Base-by-base conservation (phyloP, 2,797 vertebrate species). In the Xiphorhynchus erythropygius region DNA sequence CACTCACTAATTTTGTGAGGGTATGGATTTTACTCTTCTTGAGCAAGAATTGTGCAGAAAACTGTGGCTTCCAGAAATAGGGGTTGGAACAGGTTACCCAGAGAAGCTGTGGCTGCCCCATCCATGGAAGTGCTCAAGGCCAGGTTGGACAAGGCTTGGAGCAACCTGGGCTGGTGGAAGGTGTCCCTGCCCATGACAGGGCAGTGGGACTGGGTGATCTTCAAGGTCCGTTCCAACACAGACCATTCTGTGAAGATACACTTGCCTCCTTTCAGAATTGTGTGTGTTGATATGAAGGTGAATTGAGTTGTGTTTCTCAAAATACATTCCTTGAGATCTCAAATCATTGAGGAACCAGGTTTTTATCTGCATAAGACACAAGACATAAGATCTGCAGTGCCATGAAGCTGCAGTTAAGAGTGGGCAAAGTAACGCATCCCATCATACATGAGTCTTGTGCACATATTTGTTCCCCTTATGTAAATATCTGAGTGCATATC, bases 121-220 rank as follows among this genome's bases (percentile, higher is more conserved):
- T 83, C 21, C 24, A 10, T 64, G 50, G 37, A 89, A 57, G 10
- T 77, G n/a, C 12, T n/a, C 49, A 76, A 18, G 17, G 37, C 24
- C 37, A 18, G 23, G 56, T 7, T 63, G 42, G n/a, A 56, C 2
- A 2, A 37, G 19, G 11, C n/a, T 76, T 57, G 64, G 50, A 83
- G 37, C 50, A 70, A 7, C 4, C 28, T 89, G 79, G 24, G 12
- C 6, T 13, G 8, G 14, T 33, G 14, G 12, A 70, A 33, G n/a
- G 14, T 46, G 25, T 67, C 44, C 17, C n/a, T 89, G 42, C 28
- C n/a, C 7, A 5, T 0, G 0, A 28, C n/a, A 83, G n/a, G n/a
- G 47, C 24, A 15, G 13, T 70, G 37, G 28, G 50, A 25, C 13
- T 18, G 14, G 5, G 7, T 56, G 57, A 64, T 22, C 28, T 52